Percentiles rank a stretch among this genome's conserved stretches.
phyloP scores from a whole-genome alignment of 2,113 vertebrate genomes.

The Ia io region DNA sequence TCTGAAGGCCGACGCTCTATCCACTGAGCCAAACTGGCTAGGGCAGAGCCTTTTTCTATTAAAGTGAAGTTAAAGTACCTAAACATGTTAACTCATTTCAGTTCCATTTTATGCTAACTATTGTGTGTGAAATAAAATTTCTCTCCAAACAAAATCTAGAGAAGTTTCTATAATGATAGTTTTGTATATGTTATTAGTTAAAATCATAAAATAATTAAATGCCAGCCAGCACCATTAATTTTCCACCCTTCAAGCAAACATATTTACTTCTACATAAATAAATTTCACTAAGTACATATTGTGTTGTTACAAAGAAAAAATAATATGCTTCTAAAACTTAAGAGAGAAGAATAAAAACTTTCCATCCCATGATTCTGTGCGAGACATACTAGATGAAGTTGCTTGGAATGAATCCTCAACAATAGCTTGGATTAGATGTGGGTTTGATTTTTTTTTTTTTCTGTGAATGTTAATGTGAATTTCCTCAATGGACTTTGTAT shows the following conservation, averaged over 20 bases:
- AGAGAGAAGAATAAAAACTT: not conserved
- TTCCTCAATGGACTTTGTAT: not conserved
- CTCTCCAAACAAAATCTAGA: not conserved
- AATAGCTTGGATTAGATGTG: not conserved
- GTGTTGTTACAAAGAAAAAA: not conserved
- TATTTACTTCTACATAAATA: not conserved
- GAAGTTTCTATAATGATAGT: not conserved
- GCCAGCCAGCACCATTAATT: not conserved
- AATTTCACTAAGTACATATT: not conserved
- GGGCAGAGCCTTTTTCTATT: not conserved
- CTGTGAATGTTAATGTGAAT: not conserved
- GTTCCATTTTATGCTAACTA: not conserved
- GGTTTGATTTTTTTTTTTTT: not conserved
- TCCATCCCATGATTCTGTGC: not conserved
- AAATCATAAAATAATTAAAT: not conserved
- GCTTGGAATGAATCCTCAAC: not conserved
- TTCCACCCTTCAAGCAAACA: not conserved
- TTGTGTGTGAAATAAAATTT: not conserved
- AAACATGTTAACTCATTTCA: not conserved
- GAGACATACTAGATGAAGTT: not conserved
- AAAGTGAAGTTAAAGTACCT: not conserved
- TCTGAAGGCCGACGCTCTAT: no score
- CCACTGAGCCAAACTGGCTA: no score
- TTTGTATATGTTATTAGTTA: not conserved
- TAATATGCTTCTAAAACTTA: not conserved